Base-by-base conservation (phyloP, 2,888 invertebrate genomes). In the Zele albiditarsus region DNA sequence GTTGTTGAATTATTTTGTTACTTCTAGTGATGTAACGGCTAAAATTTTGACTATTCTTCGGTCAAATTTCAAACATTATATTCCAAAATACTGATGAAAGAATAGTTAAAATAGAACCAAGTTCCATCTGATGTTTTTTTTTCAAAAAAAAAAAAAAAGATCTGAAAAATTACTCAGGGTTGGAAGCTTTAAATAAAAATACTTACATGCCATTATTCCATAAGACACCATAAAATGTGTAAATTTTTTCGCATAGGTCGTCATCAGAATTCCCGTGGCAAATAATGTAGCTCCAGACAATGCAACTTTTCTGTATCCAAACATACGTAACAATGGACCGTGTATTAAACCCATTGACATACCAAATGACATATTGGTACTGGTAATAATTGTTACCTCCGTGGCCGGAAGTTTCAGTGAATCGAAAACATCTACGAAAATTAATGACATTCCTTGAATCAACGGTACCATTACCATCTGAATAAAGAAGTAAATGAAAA, bases 191-290 rank as follows among this genome's bases (percentile, higher is more conserved):
- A 28, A 60, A n/a, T 63, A 27, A 14, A 69, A 67, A 28, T 73
- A 92, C 93, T 92, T 89, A 94, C 94, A 93, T 87, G 93, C 91
- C 81, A 94, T 91, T 84, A 94, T 89, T 86, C 94, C 93, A 89
- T 94, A 94, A 1, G 92, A 91, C 68, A 94, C 86, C 74, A 94
- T 87, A 82, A 94, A 93, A 58, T 91, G 88, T 82, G 90, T 87
- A 83, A 94, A 93, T 49, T 88, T 91, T 3, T 89, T 89, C 0
- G 93, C 91, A 73, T 90, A 90, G 5, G 93, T 88, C 0, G 93
- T 94, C 42, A 92, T 79, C 75, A 92, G 90, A n/a, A 94, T 89
- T 14, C 94, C 94, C 6, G 84, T 65, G 14, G 91, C 90, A 66
- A 92, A 91, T 57, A 92, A 86, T 31, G 92, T 65, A 1, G 92